Evolutionary conservation across 2,113 vertebrate genomes (phyloP).

Genomic region (Platysteira castanea): DNA sequence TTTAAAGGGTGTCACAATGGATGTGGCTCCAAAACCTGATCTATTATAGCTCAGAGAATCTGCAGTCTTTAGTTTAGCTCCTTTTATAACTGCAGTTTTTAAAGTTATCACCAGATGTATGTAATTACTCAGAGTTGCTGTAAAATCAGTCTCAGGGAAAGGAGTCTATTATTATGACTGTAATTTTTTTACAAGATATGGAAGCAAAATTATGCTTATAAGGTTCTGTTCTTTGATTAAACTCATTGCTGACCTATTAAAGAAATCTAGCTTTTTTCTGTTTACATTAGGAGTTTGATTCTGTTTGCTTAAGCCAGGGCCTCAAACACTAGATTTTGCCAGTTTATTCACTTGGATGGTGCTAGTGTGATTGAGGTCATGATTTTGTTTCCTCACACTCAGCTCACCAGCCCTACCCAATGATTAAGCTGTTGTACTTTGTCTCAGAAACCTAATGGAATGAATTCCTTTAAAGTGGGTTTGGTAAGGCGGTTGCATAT

Average conservation of each 20-base stretch:
- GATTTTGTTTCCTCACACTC: not conserved
- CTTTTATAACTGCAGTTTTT: conserved; percentile 51
- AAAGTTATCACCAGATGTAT: conserved; percentile 56
- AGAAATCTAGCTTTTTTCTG: not conserved
- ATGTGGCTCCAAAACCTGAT: not conserved
- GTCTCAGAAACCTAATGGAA: not conserved
- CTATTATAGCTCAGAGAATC: not conserved
- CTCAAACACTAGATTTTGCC: not conserved
- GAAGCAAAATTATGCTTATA: conserved; percentile 28
- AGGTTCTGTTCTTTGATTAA: conserved; percentile 29
- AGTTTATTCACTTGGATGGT: not conserved
- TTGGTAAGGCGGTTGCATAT: not conserved
- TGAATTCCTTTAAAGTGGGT: not conserved
- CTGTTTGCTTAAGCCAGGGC: not conserved
- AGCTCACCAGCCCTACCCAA: not conserved
- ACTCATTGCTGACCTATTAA: conserved; percentile 11
- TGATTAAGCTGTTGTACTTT: not conserved
- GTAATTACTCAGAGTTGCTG: conserved; percentile 65
- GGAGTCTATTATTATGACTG: conserved; percentile 54
- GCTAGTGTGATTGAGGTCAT: not conserved
- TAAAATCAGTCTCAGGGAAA: conserved; percentile 59
- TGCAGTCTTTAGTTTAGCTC: conserved; percentile 27
- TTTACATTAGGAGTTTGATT: not conserved
- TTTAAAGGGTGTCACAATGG: conserved; percentile 9
- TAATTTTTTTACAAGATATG: conserved; percentile 34